Evolutionary conservation across 2,113 vertebrate genomes (phyloP).

Genomic region (Varanus salvator): DNA sequence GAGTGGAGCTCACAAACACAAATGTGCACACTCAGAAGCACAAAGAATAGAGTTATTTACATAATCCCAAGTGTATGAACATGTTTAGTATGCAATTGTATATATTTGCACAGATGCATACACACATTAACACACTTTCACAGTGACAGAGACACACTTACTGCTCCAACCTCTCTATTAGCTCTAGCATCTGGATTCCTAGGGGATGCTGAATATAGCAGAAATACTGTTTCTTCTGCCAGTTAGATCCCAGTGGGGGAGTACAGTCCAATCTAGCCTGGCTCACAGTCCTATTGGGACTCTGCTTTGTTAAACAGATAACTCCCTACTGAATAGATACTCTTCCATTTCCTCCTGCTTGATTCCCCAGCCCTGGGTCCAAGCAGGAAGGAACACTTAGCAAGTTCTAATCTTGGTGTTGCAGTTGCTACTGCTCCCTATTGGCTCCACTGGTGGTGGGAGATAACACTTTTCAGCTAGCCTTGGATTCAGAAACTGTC

Average conservation of each 20-base stretch:
- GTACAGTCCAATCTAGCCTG: constrained; percentile 27
- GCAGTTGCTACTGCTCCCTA: constrained; percentile 42
- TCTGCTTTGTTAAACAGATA: constrained; percentile 29
- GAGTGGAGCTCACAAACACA: background rate
- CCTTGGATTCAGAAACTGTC: constrained; percentile 3
- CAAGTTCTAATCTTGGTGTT: constrained; percentile 45
- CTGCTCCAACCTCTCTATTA: constrained; percentile 22
- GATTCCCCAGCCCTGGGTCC: constrained; percentile 17
- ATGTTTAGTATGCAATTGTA: background rate
- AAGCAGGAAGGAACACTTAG: constrained; percentile 28
- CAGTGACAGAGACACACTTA: background rate
- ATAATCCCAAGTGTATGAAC: background rate
- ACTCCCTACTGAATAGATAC: constrained; percentile 13
- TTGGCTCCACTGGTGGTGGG: background rate
- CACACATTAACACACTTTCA: background rate
- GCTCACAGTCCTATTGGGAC: constrained; percentile 15
- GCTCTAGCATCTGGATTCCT: constrained; percentile 21
- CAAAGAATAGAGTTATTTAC: background rate
- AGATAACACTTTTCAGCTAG: constrained; percentile 39
- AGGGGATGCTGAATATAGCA: constrained; percentile 5
- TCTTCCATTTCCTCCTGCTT: background rate
- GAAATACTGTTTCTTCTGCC: constrained; percentile 34
- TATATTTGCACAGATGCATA: background rate
- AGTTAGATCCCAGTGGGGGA: constrained; percentile 14
- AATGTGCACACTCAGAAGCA: background rate